These are phyloP conservation scores for Etia nguti DNA, from an alignment of 2,113 vertebrate genomes.

Conservation along the genomic window DNA sequence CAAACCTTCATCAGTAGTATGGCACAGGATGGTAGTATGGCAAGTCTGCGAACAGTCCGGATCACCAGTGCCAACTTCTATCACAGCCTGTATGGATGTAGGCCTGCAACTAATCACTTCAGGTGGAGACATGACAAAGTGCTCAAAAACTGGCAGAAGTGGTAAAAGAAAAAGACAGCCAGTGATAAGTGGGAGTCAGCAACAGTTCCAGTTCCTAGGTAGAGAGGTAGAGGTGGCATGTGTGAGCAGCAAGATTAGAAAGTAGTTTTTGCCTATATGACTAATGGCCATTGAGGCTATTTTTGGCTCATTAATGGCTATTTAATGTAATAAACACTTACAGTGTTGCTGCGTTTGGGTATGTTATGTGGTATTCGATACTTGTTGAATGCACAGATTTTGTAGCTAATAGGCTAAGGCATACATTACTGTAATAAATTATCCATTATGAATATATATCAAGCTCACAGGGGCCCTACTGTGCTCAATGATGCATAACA, in stretches of 20 bases:
- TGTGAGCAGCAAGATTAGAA: not conserved
- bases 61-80: not conserved
- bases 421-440: not conserved
- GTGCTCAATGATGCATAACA: not conserved
- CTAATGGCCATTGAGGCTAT: not conserved
- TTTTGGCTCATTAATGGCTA: not conserved
- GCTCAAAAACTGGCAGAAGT: not conserved
- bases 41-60: not conserved
- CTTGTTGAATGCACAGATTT: not conserved
- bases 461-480: not conserved
- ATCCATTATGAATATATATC: not conserved
- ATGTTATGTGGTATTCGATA: not conserved
- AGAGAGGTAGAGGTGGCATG: not conserved
- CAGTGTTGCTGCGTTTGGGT: not conserved
- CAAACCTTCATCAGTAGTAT: not conserved
- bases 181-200: not conserved
- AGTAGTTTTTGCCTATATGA: not conserved
- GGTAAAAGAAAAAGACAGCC: not conserved
- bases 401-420: not conserved
- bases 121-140: not conserved
- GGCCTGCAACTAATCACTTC: not conserved
- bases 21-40: not conserved
- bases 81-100: not conserved
- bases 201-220: not conserved
- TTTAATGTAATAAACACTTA: not conserved